Base-by-base conservation (phyloP, 2,888 invertebrate genomes). In the Coleophora deauratella region DNA sequence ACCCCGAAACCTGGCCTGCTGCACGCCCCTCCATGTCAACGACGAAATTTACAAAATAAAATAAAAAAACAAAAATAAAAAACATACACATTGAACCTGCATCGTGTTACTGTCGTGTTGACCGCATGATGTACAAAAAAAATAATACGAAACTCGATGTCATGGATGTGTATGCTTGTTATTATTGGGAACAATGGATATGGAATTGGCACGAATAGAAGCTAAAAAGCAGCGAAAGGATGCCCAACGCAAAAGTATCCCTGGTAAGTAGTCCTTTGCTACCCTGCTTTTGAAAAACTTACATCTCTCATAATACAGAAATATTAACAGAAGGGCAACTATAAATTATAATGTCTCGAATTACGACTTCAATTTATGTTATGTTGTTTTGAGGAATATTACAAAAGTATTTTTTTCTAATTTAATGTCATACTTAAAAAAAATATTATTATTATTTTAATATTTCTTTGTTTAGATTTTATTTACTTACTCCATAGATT, bases 171-270 rank as follows among this genome's bases (percentile, higher is more conserved):
- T 79, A 79, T 78, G 76, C 74, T 72, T 77, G 66, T 70, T 56
- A 54, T 49, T 55, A 52, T 54, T 55, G 56, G 63, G 65, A 59
- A 59, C 63, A 54, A 64, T 56, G 66, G 64, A 69, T 59, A 57
- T 56, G 59, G 66, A 67, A 51, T 63, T 67, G 62, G 66, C 71
- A 76, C 77, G 72, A 73, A 72, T 89, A 96, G 95, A 96, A 91
- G 94, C 94, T 90, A 96, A 95, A 94, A 95, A 95, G 92, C 93
- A 93, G 89, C 93, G 93, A 91, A 94, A 94, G 90, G 72, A 57
- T 53, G 59, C 66, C 33, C 80, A 80, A 45, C 79, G 84, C 71
- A 95, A 95, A 91, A 95, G 94, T 84, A 86, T 93, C 85, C 88
- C 93, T 90, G 94, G 94, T 95, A 93, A 94, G 90, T 88, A 77